phyloP scores from a whole-genome alignment of 1,140 invertebrate species.

The Tetramorium alpestre region DNA sequence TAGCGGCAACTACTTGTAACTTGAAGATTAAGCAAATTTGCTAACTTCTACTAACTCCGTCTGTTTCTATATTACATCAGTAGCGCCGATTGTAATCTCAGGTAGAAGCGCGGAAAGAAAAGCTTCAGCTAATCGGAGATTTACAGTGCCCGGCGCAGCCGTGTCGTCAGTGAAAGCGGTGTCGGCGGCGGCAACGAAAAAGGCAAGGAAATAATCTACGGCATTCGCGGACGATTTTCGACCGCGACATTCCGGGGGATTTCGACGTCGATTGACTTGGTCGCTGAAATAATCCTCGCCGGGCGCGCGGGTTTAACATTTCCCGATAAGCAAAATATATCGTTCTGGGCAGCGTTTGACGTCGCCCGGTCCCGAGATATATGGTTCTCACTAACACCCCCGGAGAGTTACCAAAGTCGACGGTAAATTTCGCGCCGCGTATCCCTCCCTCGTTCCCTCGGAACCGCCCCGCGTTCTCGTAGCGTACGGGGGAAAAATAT shows the following conservation, averaged over 20 bases:
- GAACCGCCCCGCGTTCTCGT: not conserved
- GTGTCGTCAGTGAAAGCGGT: not conserved
- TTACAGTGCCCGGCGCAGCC: not conserved
- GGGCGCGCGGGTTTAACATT: conserved; percentile 30
- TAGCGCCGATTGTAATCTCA: not conserved
- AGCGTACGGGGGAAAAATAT: conserved; percentile 27
- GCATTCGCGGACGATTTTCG: not conserved
- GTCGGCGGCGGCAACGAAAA: not conserved
- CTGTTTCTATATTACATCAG: not conserved
- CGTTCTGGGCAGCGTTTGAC: conserved; percentile 46
- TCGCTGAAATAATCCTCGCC: conserved; percentile 43
- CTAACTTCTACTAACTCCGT: conserved; percentile 25
- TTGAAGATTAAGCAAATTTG: conserved; percentile 31
- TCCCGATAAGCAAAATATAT: conserved; percentile 61
- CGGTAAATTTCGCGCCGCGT: conserved; percentile 38
- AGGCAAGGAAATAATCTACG: conserved; percentile 3
- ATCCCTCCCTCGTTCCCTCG: not conserved
- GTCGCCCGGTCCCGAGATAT: conserved; percentile 37
- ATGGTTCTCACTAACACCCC: conserved; percentile 46
- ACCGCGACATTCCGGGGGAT: conserved; percentile 21
- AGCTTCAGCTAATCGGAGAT: not conserved
- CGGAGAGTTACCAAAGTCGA: conserved; percentile 46
- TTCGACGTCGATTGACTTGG: conserved; percentile 42
- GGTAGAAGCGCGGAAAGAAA: not conserved
- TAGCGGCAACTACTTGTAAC: not conserved